These are phyloP conservation scores for Sisyra terminalis DNA, from an alignment of 2,888 invertebrate species.

Conservation along the genomic window DNA sequence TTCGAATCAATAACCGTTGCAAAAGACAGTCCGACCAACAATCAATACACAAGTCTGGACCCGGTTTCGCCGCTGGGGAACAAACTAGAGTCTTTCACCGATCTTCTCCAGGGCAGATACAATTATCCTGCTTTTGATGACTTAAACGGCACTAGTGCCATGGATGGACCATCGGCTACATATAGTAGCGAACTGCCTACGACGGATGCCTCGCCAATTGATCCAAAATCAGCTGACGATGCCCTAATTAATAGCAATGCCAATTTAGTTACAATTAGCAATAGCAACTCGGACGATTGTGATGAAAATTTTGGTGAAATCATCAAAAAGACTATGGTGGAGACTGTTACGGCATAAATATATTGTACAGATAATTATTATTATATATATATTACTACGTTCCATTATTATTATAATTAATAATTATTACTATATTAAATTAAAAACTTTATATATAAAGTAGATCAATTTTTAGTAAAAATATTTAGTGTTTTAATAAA, in stretches of 20 bases:
- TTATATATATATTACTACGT: constrained; percentile 3
- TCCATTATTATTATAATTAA: constrained; percentile 6
- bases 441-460: constrained; percentile 28
- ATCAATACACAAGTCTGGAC: constrained; percentile 49
- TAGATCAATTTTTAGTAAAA: constrained; percentile 23
- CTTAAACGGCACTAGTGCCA: constrained; percentile 27
- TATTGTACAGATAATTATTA: constrained; percentile 2
- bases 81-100: constrained; percentile 55
- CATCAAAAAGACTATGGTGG: constrained; percentile 84
- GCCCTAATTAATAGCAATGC: constrained; percentile 15
- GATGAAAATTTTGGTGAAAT: constrained; percentile 80
- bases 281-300: constrained; percentile 25
- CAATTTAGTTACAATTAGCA: constrained; percentile 18
- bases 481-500: constrained; percentile 29
- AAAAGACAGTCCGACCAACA: constrained; percentile 23
- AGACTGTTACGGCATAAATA: constrained; percentile 64
- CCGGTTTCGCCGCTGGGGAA: constrained; percentile 43
- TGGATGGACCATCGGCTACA: constrained; percentile 10
- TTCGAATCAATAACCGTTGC: constrained; percentile 22
- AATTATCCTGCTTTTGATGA: constrained; percentile 34
- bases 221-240: constrained; percentile 13
- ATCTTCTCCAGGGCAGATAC: constrained; percentile 39
- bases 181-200: constrained; percentile 5
- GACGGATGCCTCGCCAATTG: constrained; percentile 7
- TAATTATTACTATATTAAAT: constrained; percentile 14